Percentiles rank a stretch among this genome's conserved stretches.
These are phyloP conservation scores for Polypterus senegalus DNA, from an alignment of 2,113 vertebrate species.

Conservation along the genomic window DNA sequence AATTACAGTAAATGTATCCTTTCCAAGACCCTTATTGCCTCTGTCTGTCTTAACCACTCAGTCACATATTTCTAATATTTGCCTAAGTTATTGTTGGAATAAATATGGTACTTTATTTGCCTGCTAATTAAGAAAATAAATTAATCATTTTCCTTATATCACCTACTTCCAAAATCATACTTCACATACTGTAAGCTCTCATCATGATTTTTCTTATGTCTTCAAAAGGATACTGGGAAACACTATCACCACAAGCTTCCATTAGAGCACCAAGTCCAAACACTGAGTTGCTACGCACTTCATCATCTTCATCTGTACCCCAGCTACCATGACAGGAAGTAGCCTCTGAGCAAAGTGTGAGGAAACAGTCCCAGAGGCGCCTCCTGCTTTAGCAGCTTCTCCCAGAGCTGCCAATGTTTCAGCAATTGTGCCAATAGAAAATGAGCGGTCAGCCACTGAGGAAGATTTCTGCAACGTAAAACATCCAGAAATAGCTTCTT, in stretches of 20 bases:
- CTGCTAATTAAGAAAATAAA: no score
- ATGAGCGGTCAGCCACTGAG: slow-evolving; percentile 67
- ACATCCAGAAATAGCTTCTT: no score
- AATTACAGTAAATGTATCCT: no score
- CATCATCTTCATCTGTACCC: slow-evolving; percentile 51
- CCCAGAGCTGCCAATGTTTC: slow-evolving; percentile 60
- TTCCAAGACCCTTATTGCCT: no score
- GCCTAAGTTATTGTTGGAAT: no score
- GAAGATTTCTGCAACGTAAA: slow-evolving; percentile 50
- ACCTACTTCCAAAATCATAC: no score
- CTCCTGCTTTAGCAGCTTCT: slow-evolving; percentile 27
- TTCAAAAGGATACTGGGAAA: slow-evolving; percentile 48
- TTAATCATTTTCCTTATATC: no score
- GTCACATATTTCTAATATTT: no score
- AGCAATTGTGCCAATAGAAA: slow-evolving; percentile 62
- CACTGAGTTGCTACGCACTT: slow-evolving; percentile 75
- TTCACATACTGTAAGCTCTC: no score
- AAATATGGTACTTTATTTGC: not conserved
- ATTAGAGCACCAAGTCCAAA: slow-evolving; percentile 70
- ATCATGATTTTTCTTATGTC: not conserved
- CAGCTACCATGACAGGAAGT: slow-evolving; percentile 52
- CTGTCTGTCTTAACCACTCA: no score
- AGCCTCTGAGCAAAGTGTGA: slow-evolving; percentile 58
- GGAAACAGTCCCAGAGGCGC: slow-evolving; percentile 26
- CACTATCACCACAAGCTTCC: slow-evolving; percentile 51